phyloP scores from a whole-genome alignment of 2,888 invertebrate species.

The Lepidochitona cinerea region DNA sequence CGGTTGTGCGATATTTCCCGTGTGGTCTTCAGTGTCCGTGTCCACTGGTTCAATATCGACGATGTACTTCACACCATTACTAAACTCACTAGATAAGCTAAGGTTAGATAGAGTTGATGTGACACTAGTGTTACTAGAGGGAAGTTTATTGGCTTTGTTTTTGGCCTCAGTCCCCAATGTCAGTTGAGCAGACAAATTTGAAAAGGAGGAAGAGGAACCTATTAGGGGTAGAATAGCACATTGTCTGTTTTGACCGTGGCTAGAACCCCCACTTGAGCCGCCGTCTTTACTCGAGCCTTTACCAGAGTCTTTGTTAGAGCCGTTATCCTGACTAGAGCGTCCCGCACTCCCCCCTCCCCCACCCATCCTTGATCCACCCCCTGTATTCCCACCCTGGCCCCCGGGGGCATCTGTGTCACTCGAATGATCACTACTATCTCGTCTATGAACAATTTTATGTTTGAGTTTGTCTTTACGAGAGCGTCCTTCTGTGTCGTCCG shows the following conservation, averaged over 20 bases:
- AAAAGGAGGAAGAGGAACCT: neutral
- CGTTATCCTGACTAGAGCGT: conserved; percentile 19
- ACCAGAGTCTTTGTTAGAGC: conserved; percentile 24
- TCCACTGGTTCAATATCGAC: conserved; percentile 43
- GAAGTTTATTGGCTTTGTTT: neutral
- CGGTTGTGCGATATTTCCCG: neutral
- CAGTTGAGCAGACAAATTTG: neutral
- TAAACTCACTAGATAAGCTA: conserved; percentile 41
- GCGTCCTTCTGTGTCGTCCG: conserved; percentile 72
- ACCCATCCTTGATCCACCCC: conserved; percentile 16
- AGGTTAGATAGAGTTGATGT: conserved; percentile 45
- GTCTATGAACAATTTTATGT: conserved; percentile 59
- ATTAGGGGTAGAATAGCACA: neutral
- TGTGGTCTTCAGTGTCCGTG: conserved; percentile 25
- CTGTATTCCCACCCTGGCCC: conserved; percentile 42
- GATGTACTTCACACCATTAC: conserved; percentile 51
- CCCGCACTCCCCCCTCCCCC: conserved; percentile 24
- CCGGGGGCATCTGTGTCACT: conserved; percentile 68
- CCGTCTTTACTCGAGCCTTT: conserved; percentile 39
- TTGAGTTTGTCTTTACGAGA: conserved; percentile 63
- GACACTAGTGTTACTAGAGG: conserved; percentile 41
- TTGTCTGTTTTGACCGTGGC: conserved; percentile 40
- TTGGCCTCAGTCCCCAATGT: neutral
- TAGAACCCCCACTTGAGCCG: conserved; percentile 41
- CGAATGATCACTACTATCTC: conserved; percentile 69